phyloP scores from a whole-genome alignment of 2,888 invertebrate genomes.

The Baccha elongata region DNA sequence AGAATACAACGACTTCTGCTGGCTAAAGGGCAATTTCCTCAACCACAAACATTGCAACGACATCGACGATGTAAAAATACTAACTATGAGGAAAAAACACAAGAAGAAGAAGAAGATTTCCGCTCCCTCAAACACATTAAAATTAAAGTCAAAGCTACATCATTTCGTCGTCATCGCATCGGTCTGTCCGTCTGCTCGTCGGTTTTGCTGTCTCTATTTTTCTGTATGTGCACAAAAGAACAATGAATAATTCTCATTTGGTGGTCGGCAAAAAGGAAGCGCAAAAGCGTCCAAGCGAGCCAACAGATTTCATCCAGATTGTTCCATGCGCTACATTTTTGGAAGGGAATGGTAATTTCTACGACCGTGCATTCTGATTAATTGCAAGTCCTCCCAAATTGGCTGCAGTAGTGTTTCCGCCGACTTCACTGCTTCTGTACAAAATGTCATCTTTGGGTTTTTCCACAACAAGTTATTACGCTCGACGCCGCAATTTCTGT shows the following conservation, averaged over 20 bases:
- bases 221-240: conserved; percentile 56
- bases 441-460: conserved; percentile 33
- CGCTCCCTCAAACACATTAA: conserved; percentile 73
- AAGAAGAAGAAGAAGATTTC: conserved; percentile 66
- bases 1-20: conserved; percentile 57
- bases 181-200: not conserved
- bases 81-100: conserved; percentile 9
- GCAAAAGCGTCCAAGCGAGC: conserved; percentile 72
- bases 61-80: conserved; percentile 24
- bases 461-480: conserved; percentile 33
- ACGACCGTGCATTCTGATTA: conserved; percentile 63
- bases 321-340: conserved; percentile 66
- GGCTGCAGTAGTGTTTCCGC: conserved; percentile 17
- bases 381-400: conserved; percentile 64
- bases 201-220: not conserved
- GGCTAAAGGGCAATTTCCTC: conserved; percentile 63
- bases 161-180: not conserved
- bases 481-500: conserved; percentile 5
- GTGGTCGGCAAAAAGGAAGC: conserved; percentile 71
- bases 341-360: conserved; percentile 68
- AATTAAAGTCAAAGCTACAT: conserved; percentile 58
- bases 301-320: conserved; percentile 70
- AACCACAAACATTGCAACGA: conserved; percentile 70
- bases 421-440: conserved; percentile 27
- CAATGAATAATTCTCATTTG: conserved; percentile 72